Base-by-base conservation (phyloP, 2,797 vertebrate species). In the Tolypeutes matacus region DNA sequence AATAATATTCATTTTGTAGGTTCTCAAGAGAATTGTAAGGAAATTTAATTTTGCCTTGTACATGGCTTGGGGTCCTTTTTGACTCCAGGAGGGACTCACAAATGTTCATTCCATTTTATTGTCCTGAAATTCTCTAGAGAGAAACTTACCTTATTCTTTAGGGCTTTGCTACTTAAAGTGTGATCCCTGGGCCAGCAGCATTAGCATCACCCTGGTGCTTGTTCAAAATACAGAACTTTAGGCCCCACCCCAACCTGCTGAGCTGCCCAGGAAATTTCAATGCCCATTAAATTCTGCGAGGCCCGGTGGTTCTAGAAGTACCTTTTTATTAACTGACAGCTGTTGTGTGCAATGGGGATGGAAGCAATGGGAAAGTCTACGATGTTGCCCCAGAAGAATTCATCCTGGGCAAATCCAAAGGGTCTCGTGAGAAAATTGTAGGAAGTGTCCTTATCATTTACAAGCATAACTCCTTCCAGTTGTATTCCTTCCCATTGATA, bases 181-280 rank as follows among this genome's bases (percentile, higher is more conserved):
- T 14, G 3, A 8, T 9, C 6, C 14, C 4, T 29, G 15, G 34
- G 25, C 36, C 64, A 86, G 46, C 46, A 46, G 46, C 46, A 9
- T 46, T 46, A 34, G 27, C 4, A n/a, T 69, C 1, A 51, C n/a
- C n/a, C n/a, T 86, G 23, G 21, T 42, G 23, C 10, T 70, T 92
- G 15, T 81, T 49, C 49, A 60, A 96, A 93, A 83, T 90, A 46
- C 17, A 72, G 36, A 90, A 34, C 7, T 77, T 90, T 27, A 85
- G 18, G 21, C 17, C 25, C 11, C 31, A 25, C 31, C 56, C 46
- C 29, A 72, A 78, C 14, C 31, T 58, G 20, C 2, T 58, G 36
- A 89, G 20, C 42, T 49, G 20, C 20, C 7, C 58, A 69, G 11
- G 25, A 27, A 18, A 77, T 42, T 29, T 31, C 12, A 21, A 89